phyloP scores from a whole-genome alignment of 2,797 vertebrate species.

The Hyperoplus lanceolatus region DNA sequence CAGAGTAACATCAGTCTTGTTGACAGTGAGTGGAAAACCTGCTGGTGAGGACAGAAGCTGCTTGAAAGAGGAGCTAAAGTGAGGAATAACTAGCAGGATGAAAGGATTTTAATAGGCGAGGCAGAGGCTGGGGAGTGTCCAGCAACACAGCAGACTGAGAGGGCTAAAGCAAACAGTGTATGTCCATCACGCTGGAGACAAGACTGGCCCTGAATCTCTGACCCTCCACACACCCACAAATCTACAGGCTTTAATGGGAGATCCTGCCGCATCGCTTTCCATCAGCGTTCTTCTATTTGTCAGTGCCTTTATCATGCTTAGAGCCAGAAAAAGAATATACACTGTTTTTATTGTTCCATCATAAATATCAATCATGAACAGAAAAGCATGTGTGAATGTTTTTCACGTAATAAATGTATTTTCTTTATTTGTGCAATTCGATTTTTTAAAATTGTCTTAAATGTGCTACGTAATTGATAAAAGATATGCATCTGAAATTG shows the following conservation, averaged over 20 bases:
- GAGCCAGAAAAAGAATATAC: neutral
- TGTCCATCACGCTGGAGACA: slow-evolving; percentile 61
- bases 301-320: slow-evolving; percentile 40
- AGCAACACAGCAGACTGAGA: slow-evolving; percentile 79
- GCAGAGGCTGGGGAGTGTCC: slow-evolving; percentile 72
- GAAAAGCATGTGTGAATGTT: too few relatives aligned
- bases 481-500: too few relatives aligned
- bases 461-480: too few relatives aligned
- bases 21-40: slow-evolving; percentile 21
- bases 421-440: too few relatives aligned
- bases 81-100: slow-evolving; percentile 47
- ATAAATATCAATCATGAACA: too few relatives aligned
- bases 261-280: slow-evolving; percentile 87
- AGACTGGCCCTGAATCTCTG: slow-evolving; percentile 75
- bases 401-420: too few relatives aligned
- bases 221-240: slow-evolving; percentile 83
- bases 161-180: slow-evolving; percentile 86
- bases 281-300: slow-evolving; percentile 86
- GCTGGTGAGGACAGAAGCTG: slow-evolving; percentile 28
- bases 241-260: slow-evolving; percentile 81
- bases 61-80: slow-evolving; percentile 41
- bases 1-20: slow-evolving; percentile 29
- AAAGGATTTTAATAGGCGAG: slow-evolving; percentile 64
- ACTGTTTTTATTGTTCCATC: too few relatives aligned
- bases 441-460: too few relatives aligned